These are phyloP conservation scores for Neocrepidodera transversa DNA, from an alignment of 2,888 invertebrate species.

Conservation along the genomic window DNA sequence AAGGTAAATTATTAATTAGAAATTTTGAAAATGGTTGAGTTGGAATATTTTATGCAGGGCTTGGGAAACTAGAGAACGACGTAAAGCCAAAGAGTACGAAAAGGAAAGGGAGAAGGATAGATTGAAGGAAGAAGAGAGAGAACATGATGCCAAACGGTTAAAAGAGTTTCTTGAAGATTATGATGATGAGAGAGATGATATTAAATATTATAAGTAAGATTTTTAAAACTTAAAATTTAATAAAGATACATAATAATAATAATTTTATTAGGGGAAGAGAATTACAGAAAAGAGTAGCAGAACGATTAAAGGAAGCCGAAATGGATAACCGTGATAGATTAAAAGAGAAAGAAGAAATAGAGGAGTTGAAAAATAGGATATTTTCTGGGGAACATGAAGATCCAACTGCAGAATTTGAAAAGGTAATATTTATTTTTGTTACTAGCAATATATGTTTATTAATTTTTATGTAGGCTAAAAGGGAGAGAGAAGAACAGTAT, in stretches of 20 bases:
- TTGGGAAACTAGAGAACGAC: conserved; percentile 91
- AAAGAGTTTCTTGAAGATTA: conserved; percentile 99
- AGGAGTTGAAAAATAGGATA: conserved; percentile 80
- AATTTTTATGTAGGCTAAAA: conserved; percentile 63
- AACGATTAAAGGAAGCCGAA: conserved; percentile 93
- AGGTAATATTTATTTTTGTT: conserved; percentile 56
- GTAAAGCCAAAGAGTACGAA: conserved; percentile 90
- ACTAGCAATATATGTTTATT: neutral
- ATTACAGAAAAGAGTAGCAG: conserved; percentile 87
- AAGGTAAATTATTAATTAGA: conserved; percentile 50
- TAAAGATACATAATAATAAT: neutral
- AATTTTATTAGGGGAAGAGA: conserved; percentile 74
- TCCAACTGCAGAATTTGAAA: conserved; percentile 70
- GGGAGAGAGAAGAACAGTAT: conserved; percentile 82
- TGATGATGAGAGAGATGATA: conserved; percentile 96
- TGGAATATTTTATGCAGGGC: conserved; percentile 57
- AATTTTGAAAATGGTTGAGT: too few species aligned
- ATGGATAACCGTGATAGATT: conserved; percentile 88
- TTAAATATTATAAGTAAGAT: conserved; percentile 89
- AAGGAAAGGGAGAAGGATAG: conserved; percentile 86
- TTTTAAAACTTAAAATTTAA: neutral
- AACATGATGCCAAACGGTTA: conserved; percentile 90
- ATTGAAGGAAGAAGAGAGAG: conserved; percentile 83
- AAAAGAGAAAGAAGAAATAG: conserved; percentile 88
- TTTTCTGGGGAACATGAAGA: conserved; percentile 72